Evolutionary conservation across 2,797 vertebrate genomes (phyloP).

Genomic region (Helarctos malayanus): DNA sequence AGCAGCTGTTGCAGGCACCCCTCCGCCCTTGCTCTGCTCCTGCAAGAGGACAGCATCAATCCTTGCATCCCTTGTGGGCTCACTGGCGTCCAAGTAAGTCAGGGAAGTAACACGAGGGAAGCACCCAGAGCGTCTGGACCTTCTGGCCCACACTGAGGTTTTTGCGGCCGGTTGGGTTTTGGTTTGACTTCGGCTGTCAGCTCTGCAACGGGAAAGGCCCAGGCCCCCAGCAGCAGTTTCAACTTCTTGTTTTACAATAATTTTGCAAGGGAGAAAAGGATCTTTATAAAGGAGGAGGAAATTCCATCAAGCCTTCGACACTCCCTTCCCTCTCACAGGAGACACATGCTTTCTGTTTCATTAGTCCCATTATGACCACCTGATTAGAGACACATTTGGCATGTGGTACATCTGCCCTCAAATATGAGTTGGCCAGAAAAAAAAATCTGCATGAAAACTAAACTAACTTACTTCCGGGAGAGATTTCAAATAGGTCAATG

Average conservation of each 20-base stretch:
- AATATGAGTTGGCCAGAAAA: not conserved
- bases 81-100: too few relatives aligned
- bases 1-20: accelerated
- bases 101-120: not conserved
- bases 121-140: accelerated
- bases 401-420: not conserved
- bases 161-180: not conserved
- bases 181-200: not conserved
- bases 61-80: accelerated
- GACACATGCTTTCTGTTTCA: not conserved
- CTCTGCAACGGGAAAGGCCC: not conserved
- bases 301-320: not conserved
- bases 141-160: not conserved
- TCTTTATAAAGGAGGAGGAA: not conserved
- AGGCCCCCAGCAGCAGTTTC: not conserved
- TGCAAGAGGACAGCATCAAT: too few relatives aligned
- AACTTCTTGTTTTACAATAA: not conserved
- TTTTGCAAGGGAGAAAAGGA: not conserved
- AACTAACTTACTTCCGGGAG: not conserved
- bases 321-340: not conserved
- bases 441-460: not conserved
- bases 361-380: not conserved
- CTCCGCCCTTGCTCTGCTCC: not conserved
- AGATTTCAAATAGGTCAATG: not conserved
- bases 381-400: not conserved